Evolutionary conservation across 2,888 invertebrate species (phyloP).

Genomic region (Synanthedon tipuliformis): DNA sequence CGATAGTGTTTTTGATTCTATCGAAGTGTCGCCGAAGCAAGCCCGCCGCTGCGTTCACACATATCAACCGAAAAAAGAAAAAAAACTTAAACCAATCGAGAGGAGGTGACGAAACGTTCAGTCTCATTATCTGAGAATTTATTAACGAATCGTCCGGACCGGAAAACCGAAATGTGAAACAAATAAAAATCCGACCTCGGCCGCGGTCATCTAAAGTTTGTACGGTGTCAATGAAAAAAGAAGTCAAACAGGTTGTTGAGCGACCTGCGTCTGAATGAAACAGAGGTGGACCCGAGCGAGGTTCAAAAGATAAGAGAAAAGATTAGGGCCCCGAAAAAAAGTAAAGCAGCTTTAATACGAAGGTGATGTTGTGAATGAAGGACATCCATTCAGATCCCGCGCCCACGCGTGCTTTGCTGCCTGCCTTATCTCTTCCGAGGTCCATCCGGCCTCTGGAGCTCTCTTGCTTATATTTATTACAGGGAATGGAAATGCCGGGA

Average conservation of each 20-base stretch:
- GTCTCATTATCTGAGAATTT: conserved; percentile 71
- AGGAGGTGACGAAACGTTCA: conserved; percentile 71
- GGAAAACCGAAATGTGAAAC: conserved; percentile 70
- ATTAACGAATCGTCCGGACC: conserved; percentile 69
- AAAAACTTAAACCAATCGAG: conserved; percentile 65
- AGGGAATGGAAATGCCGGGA: too few species aligned
- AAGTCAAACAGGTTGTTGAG: conserved; percentile 61
- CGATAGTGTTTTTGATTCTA: conserved; percentile 58
- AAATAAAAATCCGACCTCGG: conserved; percentile 70
- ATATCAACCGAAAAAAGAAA: conserved; percentile 56
- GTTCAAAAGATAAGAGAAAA: conserved; percentile 64
- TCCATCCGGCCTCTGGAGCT: conserved; percentile 23
- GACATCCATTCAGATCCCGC: conserved; percentile 60
- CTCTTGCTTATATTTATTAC: conserved; percentile 5
- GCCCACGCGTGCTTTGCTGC: conserved; percentile 49
- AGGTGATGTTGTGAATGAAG: conserved; percentile 68
- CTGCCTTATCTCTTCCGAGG: conserved; percentile 28
- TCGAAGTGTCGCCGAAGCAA: conserved; percentile 35
- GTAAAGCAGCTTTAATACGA: conserved; percentile 62
- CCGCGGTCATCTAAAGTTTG: conserved; percentile 66
- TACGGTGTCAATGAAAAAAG: conserved; percentile 69
- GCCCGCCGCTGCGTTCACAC: conserved; percentile 65
- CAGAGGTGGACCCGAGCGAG: conserved; percentile 56
- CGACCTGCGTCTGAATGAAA: conserved; percentile 66
- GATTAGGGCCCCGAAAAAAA: conserved; percentile 63